phyloP scores from a whole-genome alignment of 2,888 invertebrate genomes.

The Suillia variegata region DNA sequence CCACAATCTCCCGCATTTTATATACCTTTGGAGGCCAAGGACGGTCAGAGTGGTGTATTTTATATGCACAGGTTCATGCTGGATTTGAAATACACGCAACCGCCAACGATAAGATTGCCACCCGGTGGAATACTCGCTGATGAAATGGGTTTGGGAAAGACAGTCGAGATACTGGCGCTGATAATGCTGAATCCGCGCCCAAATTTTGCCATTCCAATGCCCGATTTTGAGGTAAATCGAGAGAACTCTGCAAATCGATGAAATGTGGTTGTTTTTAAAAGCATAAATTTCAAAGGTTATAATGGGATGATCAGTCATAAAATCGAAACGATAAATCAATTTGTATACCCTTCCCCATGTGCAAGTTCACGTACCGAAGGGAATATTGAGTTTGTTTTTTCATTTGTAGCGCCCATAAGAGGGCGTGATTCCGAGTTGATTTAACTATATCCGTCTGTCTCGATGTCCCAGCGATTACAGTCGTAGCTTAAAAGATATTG shows the following conservation, averaged over 20 bases:
- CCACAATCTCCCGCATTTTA: conserved; percentile 38
- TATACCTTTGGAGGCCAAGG: conserved; percentile 33
- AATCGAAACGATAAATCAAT: too few relatives aligned
- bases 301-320: background rate
- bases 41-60: conserved; percentile 33
- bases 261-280: background rate
- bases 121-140: conserved; percentile 78
- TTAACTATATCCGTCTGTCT: too few relatives aligned
- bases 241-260: background rate
- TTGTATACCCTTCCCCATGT: too few relatives aligned
- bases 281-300: background rate
- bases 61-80: conserved; percentile 46
- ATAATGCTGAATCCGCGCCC: conserved; percentile 65
- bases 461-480: too few relatives aligned
- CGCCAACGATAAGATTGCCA: conserved; percentile 57
- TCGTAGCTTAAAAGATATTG: too few relatives aligned
- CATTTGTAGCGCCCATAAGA: too few relatives aligned
- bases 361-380: too few relatives aligned
- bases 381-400: too few relatives aligned
- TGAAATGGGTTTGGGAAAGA: conserved; percentile 84
- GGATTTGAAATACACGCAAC: conserved; percentile 31
- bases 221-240: too few relatives aligned
- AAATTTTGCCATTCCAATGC: too few relatives aligned
- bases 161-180: conserved; percentile 74
- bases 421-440: too few relatives aligned